Evolutionary conservation across 2,888 invertebrate species (phyloP), one percentile per base, ranked within the genome.

Genomic region (Myopa tessellatipennis): DNA sequence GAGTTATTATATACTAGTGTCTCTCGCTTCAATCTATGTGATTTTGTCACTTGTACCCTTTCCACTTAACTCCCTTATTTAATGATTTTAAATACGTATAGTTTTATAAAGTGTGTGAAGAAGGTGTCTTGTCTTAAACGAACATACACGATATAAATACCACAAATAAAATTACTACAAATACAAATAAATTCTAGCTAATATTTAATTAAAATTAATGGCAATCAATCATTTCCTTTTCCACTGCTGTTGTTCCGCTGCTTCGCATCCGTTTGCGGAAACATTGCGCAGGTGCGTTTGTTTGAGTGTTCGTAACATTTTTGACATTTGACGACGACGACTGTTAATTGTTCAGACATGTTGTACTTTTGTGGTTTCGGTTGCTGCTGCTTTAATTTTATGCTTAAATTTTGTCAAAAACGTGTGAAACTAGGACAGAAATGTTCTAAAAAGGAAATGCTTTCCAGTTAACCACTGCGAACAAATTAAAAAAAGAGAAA

Each of bases 401-500:
- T 36, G n/a, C n/a, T 60, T 40, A 40, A 60, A 36, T 34, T 7
- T 36, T 72, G 12, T 55, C 73, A 63, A 63, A 14, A 76, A 71
- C 18, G 55, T 65, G 55, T 38, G 16, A 65, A 50, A 71, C 61
- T 74, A 71, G 58, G 67, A 74, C 55, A 63, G 79, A 77, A 68
- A 45, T 69, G 55, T 50, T 70, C 45, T 86, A 87, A 83, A 87
- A 87, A 74, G 85, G 86, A 84, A 85, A 85, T 82, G 85, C 84
- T 83, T 88, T 88, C 88, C 87, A 87, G 84, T 88, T 87, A 88
- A 85, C 87, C 87, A 88, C 88, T 88, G 82, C 71, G 67, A 69
- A 63, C 40, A 78, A 67, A 71, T 38, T 6, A 3, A 71, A 78
- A 61, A 58, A 73, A 79, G 58, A 77, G 63, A 79, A 77, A 78